Base-by-base conservation (phyloP, 2,888 invertebrate genomes). In the Ormyrus rosae region DNA sequence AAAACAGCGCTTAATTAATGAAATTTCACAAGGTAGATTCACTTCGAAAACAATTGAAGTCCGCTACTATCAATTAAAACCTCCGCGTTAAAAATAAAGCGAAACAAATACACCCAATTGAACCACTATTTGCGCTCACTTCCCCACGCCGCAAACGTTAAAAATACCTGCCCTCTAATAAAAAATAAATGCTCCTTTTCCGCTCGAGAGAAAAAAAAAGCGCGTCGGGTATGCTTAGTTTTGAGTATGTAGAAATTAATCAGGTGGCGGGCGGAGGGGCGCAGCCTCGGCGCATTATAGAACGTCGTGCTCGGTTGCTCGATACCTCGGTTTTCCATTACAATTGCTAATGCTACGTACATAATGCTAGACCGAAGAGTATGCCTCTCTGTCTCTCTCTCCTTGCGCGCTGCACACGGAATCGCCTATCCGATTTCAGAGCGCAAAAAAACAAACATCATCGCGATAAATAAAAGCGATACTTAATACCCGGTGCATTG, bases 301-400 rank as follows among this genome's bases (percentile, higher is more conserved):
- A 80, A 48, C 73, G 69, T 70, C 64, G 69, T 73, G 73, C 67
- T 73, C 56, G 58, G 81, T 34, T 58, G 60, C 68, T 46, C 63
- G 72, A 63, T 76, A 67, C 71, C 46, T 69, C 63, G 67, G 75
- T 70, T 78, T 77, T 71, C 58, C 69, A 81, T 78, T 81, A 81
- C 73, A 69, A 81, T 77, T 74, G 78, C 77, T 74, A 81, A 78
- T 81, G 64, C 51, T 11, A 11, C 50, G 51, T 45, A 65, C 34
- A 45, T 51, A 10, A 13, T 7, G 11, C 61, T 7, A 10, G 64
- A 65, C 8, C 9, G 6, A 4, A 46, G 5, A 9, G 34, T 34
- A 34, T 4, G 34, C 4, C 34, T 34, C 34, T 34, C 34, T 34
- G 34, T 34, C 34, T 45, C 45, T 63, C 3, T 46, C 10, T 56